Evolutionary conservation across 2,888 invertebrate species (phyloP).

Genomic region (Odontothrips loti): DNA sequence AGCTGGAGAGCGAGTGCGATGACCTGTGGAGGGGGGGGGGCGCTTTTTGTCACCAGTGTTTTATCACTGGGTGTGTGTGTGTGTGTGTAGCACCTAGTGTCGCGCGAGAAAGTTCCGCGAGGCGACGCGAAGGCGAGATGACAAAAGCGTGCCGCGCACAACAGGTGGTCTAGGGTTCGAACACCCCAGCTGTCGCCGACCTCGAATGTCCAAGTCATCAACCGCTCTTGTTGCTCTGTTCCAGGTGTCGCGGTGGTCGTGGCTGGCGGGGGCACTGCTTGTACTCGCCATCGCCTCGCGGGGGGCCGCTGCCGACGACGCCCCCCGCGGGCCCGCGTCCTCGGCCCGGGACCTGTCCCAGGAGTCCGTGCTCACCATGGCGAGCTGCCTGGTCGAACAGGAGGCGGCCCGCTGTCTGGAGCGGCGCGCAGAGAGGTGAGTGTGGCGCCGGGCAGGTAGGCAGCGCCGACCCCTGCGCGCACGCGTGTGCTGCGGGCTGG

Average conservation of each 20-base stretch:
- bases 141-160: too few species aligned
- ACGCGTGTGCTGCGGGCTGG: neutral
- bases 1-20: too few species aligned
- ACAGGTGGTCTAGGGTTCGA: neutral
- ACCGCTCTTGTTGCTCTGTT: neutral
- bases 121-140: too few species aligned
- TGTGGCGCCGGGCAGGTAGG: neutral
- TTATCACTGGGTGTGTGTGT: too few species aligned
- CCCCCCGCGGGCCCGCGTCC: neutral
- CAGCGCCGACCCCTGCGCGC: neutral
- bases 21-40: too few species aligned
- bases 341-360: neutral
- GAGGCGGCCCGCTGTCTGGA: neutral
- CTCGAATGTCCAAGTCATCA: neutral
- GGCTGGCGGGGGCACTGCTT: neutral
- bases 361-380: conserved; percentile 1
- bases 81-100: too few species aligned
- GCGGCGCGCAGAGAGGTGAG: neutral
- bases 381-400: neutral
- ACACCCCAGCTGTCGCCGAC: too few species aligned
- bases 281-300: neutral
- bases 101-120: too few species aligned
- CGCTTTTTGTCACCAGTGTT: too few species aligned
- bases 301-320: neutral
- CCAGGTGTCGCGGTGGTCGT: neutral